Base-by-base conservation (phyloP, 2,797 vertebrate species). In the Phoebastria nigripes region DNA sequence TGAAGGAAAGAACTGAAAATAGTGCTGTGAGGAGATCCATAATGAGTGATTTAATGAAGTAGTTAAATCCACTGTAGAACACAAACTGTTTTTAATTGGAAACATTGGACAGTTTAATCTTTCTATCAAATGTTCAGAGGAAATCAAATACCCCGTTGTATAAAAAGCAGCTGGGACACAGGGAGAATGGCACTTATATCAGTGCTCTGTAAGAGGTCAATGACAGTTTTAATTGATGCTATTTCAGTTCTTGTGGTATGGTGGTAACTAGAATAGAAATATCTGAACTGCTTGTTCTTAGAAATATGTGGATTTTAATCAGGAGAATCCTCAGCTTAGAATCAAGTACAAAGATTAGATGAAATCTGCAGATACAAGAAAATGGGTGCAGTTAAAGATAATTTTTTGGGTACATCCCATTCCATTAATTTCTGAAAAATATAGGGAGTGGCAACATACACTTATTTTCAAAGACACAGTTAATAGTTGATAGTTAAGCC, bases 171-270 rank as follows among this genome's bases (percentile, higher is more conserved):
- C 95, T 95, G 88, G 95, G 95, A 95, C 92, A 78, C 18, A 1
- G 49, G 78, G 88, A 96, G 83, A 95, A 95, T 78, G 90, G 65
- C 90, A 85, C 84, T 92, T 93, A 52, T 92, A 85, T 96, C 93
- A 81, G 71, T 26, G 65, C 71, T 83, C 87, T 83, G 49, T 33
- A 31, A 96, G 92, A 95, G 95, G 94, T 96, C 96, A 96, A 95
- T 96, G 95, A 96, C 96, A 94, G 95, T 96, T 95, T 95, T 97
- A 96, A 97, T 97, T 97, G 93, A 95, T 96, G 89, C 96, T 97
- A 96, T 96, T 97, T 97, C 92, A 95, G 96, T 97, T 96, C 90
- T 66, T 44, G 81, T 89, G 90, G 81, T 76, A 15, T 85, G 84
- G 89, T 87, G 71, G 47, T 73, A 96, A 81, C 89, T 55, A 81